Conservation (phyloP, 2,113 vertebrate genomes). For the Delphinapterus leucas region DNA sequence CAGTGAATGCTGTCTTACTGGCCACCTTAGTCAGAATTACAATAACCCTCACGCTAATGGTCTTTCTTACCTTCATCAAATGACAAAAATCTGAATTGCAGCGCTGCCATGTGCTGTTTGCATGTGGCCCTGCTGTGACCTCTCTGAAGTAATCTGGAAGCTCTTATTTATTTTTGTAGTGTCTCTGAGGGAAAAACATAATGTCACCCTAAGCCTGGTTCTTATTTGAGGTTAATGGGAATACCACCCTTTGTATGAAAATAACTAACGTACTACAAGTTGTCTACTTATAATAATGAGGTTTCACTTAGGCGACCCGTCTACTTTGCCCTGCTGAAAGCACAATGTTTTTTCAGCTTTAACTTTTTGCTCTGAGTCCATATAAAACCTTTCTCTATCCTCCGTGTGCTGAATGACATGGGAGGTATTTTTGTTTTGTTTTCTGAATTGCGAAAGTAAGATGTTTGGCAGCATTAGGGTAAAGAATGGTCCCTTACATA, state of each 20-base stretch:
- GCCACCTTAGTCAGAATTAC: neutral
- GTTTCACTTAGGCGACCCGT: neutral
- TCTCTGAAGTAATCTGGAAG: constrained; percentile 20
- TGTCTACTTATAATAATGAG: constrained; percentile 28
- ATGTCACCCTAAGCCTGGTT: neutral
- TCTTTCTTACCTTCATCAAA: neutral
- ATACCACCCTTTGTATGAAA: constrained; percentile 24
- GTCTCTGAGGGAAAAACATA: constrained; percentile 12
- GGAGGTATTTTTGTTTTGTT: neutral
- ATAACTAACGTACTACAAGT: constrained; percentile 50
- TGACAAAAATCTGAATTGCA: neutral
- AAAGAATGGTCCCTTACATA: neutral
- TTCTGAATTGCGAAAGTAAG: neutral
- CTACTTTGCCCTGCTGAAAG: constrained; percentile 52
- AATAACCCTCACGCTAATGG: neutral
- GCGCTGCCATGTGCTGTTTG: neutral
- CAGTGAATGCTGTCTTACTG: neutral
- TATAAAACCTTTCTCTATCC: neutral
- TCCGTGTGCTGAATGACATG: constrained; percentile 5
- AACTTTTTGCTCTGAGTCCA: neutral
- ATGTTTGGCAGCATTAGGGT: neutral
- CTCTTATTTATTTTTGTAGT: constrained; percentile 39
- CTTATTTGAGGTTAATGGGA: constrained; percentile 55
- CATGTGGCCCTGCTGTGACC: neutral
- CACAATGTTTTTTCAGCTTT: constrained; percentile 63